Base-by-base conservation (phyloP, 2,113 vertebrate genomes). In the Leptobrachium ailaonicum region DNA sequence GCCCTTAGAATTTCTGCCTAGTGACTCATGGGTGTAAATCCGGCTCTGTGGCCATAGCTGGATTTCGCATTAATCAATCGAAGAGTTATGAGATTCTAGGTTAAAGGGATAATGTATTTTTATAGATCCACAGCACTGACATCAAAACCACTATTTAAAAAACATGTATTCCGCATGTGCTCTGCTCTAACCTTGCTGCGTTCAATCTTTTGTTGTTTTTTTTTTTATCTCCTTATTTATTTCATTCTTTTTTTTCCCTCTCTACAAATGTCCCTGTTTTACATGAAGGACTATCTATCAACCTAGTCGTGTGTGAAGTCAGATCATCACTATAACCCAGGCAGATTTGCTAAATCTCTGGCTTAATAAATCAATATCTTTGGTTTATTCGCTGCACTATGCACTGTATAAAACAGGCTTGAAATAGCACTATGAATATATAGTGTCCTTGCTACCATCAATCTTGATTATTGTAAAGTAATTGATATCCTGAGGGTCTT, bases 401-500 rank as follows among this genome's bases (percentile, higher is more conserved):
- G 13, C 8, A 60, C 56, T 60, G 40, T 66, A 20, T 66, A 43
- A 66, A 62, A 53, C 74, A 66, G 10, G 3, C 56, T 60, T 60
- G 41, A 70, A 77, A 70, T 60, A 58, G 10, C 67, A 56, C 8
- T 41, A 20, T 71, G 60, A 56, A 67, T 43, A 13, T 67, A 43
- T 56, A 44, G 58, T 58, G 63, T 56, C 71, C 71, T 20, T 63
- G 43, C 14, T 50, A 41, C 76, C 72, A 60, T 80, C 79, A 58
- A 45, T 74, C 79, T 68, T 47, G 41, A 50, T 68, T 68, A 75
- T 50, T 81, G 66, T 69, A 47, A 66, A n/a, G 64, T 81, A 81
- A 81, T 47, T 68, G 64, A 75, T 75, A 75, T 69, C 79, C 79
- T 67, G 44, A 74, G 79, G 72, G 79, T 41, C 64, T 74, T 68